Conservation (phyloP, 2,113 vertebrate species). For the Microtus pennsylvanicus region DNA sequence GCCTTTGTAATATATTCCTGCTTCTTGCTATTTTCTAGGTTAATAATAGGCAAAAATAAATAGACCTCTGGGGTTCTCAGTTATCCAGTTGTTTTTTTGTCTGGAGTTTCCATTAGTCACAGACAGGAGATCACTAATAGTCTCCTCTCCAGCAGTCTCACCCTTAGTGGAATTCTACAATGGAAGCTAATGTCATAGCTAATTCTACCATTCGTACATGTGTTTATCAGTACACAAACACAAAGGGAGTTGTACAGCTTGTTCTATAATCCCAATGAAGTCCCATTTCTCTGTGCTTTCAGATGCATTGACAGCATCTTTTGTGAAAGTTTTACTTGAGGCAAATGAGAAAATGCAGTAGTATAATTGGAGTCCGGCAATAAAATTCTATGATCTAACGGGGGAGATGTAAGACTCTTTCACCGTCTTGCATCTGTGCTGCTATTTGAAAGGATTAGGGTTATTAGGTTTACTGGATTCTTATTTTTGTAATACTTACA, state of each 20-base stretch:
- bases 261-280: conserved; percentile 46
- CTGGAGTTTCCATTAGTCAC: conserved; percentile 2
- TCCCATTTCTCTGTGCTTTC: conserved; percentile 43
- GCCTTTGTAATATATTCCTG: conserved; percentile 17
- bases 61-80: neutral
- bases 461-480: conserved; percentile 7
- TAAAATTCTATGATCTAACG: conserved; percentile 15
- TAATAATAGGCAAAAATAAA: conserved; percentile 23
- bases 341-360: neutral
- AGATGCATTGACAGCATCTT: conserved; percentile 2
- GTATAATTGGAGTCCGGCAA: neutral
- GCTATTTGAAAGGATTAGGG: neutral
- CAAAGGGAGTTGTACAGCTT: neutral
- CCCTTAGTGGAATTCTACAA: neutral
- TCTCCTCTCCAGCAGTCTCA: neutral
- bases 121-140: neutral
- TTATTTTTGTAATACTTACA: conserved; percentile 28
- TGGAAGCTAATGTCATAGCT: conserved; percentile 4
- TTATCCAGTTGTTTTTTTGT: conserved; percentile 40
- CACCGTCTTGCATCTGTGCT: neutral
- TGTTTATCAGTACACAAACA: conserved; percentile 28
- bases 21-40: neutral
- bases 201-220: conserved; percentile 15
- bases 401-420: neutral
- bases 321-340: conserved; percentile 1